A percentile compares a stretch with the other conserved stretches of the same genome.
These are phyloP conservation scores for Leptopilina myrica DNA, from an alignment of 2,888 invertebrate species.

Conservation along the genomic window DNA sequence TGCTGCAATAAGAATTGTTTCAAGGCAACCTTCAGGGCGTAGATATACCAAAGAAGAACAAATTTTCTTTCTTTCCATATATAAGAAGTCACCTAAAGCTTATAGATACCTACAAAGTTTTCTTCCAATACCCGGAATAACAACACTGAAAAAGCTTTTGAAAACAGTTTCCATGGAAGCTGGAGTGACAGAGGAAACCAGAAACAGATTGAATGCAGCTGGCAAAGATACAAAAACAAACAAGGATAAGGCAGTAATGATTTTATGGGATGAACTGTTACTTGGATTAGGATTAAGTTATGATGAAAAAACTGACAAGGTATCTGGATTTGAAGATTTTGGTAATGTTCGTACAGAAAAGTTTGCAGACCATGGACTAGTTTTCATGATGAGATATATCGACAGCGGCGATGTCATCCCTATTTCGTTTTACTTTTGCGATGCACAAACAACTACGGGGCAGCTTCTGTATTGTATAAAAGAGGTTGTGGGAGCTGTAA, in stretches of 20 bases:
- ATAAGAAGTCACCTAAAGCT: background rate
- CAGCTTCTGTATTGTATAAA: constrained; percentile 45
- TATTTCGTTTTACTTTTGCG: constrained; percentile 43
- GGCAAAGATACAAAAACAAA: background rate
- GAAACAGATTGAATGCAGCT: background rate
- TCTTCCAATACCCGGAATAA: background rate
- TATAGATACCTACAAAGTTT: background rate
- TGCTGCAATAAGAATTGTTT: background rate
- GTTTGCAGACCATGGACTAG: constrained; percentile 46
- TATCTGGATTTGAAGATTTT: constrained; percentile 42
- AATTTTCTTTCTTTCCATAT: background rate
- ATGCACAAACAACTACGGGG: constrained; percentile 37
- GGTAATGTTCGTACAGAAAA: background rate
- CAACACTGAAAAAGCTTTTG: background rate
- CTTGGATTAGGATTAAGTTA: background rate
- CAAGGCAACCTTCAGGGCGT: background rate
- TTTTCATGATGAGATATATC: constrained; percentile 48
- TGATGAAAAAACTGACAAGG: background rate
- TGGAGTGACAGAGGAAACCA: background rate
- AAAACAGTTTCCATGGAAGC: background rate
- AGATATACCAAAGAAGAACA: background rate
- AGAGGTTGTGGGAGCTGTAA: constrained; percentile 41
- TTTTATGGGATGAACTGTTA: background rate
- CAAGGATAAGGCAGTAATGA: background rate
- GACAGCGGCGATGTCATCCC: constrained; percentile 48